Base-by-base conservation (phyloP, 2,888 invertebrate species). In the Tiliacea aurago region DNA sequence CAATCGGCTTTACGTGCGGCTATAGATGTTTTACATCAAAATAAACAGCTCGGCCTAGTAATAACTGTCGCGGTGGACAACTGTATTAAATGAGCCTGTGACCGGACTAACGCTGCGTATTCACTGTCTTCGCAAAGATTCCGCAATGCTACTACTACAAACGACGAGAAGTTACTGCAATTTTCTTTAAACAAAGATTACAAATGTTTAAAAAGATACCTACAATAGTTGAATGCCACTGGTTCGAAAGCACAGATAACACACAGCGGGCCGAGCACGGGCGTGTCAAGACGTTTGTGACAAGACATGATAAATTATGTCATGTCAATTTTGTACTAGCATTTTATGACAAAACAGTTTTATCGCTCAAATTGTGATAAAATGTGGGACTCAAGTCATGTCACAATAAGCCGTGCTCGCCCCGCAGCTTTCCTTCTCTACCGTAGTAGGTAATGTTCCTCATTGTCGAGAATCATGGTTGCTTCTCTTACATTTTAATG, bases 81-180 rank as follows among this genome's bases (percentile, higher is more conserved):
- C 59, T 61, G 28, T 68, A 53, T 69, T 53, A 6, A 61, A 69
- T 78, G 20, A 53, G n/a, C 6, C 23, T 61, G 47, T 53, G 33
- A 41, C 3, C 0, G 10, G 41, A 55, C 11, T 70, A 45, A 78
- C 53, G 70, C 28, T 47, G 13, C 9, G 20, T 53, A 5, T 15
- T 69, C 69, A 75, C 47, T 47, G 0, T 23, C 5, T 28, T 51
- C 0, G 15, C 2, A 0, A 4, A 47, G 1, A 56, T 20, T 18
- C 1, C 5, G 20, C 23, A 10, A 62, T 7, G 7, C 11, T 23
- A 6, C 11, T 23, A 6, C 23, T 20, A 3, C 6, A 20, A 53
- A 33, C 1, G 15, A 15, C 5, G 13, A 23, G 4, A 45, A n/a
- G 2, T 28, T 6, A 18, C 15, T 28, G 18, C 18, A 15, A 43